Percentiles rank a stretch among this genome's conserved stretches.
These are phyloP conservation scores for Lampropteryx suffumata DNA, from an alignment of 2,888 invertebrate species.

Conservation along the genomic window DNA sequence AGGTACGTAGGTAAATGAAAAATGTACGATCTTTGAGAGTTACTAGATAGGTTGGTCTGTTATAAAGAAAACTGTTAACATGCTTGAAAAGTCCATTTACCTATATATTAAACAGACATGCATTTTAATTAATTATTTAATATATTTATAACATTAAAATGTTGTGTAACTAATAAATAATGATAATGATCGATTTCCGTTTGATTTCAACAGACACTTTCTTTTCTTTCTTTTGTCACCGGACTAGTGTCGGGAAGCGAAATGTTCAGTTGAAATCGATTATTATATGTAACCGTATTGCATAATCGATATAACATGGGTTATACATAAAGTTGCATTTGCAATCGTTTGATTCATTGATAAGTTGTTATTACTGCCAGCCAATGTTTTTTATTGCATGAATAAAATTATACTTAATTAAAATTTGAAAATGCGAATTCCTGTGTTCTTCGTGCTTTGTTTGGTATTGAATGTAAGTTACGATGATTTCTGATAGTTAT, in stretches of 20 bases:
- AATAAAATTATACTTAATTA: conserved; percentile 23
- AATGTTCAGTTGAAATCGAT: conserved; percentile 33
- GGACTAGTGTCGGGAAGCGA: conserved; percentile 26
- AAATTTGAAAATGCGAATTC: conserved; percentile 32
- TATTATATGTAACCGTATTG: conserved; percentile 33
- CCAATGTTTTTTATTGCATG: conserved; percentile 32
- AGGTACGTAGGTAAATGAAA: too few relatives aligned
- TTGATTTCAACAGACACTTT: conserved; percentile 14
- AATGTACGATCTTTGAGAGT: too few relatives aligned
- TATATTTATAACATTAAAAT: neutral
- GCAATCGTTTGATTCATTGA: conserved; percentile 40
- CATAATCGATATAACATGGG: conserved; percentile 41
- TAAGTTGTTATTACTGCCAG: conserved; percentile 33
- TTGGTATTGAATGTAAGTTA: conserved; percentile 22
- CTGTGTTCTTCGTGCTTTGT: conserved; percentile 16
- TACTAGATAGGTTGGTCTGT: too few relatives aligned
- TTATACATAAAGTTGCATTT: conserved; percentile 45
- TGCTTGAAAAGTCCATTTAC: too few relatives aligned
- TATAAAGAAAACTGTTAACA: too few relatives aligned
- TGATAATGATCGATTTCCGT: conserved; percentile 12
- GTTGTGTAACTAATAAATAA: conserved; percentile 14
- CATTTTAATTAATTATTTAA: too few relatives aligned
- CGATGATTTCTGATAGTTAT: neutral
- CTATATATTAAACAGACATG: too few relatives aligned
- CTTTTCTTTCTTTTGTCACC: conserved; percentile 3